Evolutionary conservation across 2,113 vertebrate species (phyloP).

Genomic region (Pelobates fuscus): DNA sequence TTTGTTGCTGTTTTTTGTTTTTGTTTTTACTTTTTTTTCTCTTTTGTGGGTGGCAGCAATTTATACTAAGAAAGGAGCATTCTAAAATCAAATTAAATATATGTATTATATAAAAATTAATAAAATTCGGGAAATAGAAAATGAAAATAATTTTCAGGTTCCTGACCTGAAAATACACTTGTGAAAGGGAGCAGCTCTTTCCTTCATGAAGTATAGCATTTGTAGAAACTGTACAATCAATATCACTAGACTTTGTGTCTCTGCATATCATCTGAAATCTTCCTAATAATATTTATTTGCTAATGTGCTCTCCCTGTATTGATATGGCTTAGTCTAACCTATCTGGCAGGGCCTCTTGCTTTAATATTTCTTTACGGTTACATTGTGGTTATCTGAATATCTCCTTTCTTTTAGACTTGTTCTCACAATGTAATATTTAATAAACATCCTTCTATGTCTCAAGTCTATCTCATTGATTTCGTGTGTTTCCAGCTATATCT

Average conservation of each 20-base stretch:
- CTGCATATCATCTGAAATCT: constrained; percentile 23
- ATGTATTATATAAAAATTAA: too few relatives aligned
- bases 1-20: too few relatives aligned
- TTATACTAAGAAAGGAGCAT: too few relatives aligned
- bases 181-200: background rate
- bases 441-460: background rate
- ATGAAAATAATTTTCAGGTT: too few relatives aligned
- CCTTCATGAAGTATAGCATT: constrained; percentile 1
- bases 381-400: constrained; percentile 10
- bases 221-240: constrained; percentile 39
- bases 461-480: background rate
- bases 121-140: too few relatives aligned
- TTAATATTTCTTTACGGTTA: too few relatives aligned
- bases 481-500: background rate
- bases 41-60: too few relatives aligned
- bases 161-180: too few relatives aligned
- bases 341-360: too few relatives aligned
- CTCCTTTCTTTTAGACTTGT: constrained; percentile 1
- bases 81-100: too few relatives aligned
- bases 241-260: constrained; percentile 44
- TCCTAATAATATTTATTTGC: constrained; percentile 23
- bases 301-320: constrained; percentile 37
- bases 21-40: too few relatives aligned
- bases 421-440: background rate
- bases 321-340: constrained; percentile 29